Evolutionary conservation across 2,797 vertebrate species (phyloP).

Genomic region (Macropus fuliginosus): DNA sequence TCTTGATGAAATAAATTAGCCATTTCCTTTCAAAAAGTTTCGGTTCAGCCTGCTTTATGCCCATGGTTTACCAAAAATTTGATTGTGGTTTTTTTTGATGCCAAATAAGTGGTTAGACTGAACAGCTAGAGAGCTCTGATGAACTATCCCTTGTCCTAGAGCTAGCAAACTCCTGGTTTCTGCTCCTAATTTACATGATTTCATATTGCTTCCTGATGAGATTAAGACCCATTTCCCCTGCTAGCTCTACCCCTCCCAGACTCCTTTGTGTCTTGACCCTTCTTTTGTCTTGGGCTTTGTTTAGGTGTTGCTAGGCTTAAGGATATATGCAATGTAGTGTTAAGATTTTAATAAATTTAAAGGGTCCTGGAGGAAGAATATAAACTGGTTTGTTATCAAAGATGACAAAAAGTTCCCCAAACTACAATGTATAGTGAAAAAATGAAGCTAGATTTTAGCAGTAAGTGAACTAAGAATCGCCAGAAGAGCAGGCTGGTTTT

Average conservation of each 20-base stretch:
- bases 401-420: neutral
- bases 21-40: neutral
- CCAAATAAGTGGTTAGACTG: neutral
- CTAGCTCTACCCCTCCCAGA: neutral
- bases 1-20: neutral
- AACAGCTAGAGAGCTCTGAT: neutral
- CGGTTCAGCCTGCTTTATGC: neutral
- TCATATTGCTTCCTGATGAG: neutral
- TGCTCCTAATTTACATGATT: neutral
- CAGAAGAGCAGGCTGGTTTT: too few species aligned
- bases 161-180: neutral
- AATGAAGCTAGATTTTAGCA: neutral
- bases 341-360: slow-evolving; percentile 48
- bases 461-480: too few species aligned
- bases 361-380: neutral
- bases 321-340: neutral
- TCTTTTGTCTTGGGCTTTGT: neutral
- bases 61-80: neutral
- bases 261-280: neutral
- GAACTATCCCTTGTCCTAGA: neutral
- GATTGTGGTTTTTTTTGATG: neutral
- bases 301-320: neutral
- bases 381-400: slow-evolving; percentile 24
- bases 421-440: slow-evolving; percentile 17
- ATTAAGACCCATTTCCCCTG: neutral